Evolutionary conservation across 1,140 invertebrate species (phyloP).

Genomic region (Sinonovacula constricta): DNA sequence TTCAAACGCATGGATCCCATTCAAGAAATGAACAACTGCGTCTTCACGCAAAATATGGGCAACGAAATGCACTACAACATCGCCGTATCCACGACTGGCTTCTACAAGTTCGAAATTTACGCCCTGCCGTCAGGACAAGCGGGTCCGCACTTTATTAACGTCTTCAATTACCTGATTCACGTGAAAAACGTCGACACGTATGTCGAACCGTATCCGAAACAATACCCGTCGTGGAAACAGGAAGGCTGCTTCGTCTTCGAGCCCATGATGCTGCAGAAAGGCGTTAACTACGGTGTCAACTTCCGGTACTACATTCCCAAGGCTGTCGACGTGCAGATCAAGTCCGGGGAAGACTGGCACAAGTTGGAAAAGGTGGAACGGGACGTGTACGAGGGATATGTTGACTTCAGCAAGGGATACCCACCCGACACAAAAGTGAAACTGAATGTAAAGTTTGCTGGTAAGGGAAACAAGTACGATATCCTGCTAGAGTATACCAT

Average conservation of each 20-base stretch:
- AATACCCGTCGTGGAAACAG: conserved; percentile 78
- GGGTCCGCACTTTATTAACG: conserved; percentile 76
- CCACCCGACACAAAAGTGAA: conserved; percentile 69
- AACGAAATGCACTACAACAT: conserved; percentile 68
- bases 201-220: conserved; percentile 74
- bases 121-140: conserved; percentile 74
- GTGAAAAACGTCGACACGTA: conserved; percentile 57
- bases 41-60: conserved; percentile 64
- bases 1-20: conserved; percentile 67
- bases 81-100: conserved; percentile 69
- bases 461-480: conserved; percentile 66
- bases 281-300: conserved; percentile 58
- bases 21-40: conserved; percentile 66
- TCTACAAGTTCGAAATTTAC: conserved; percentile 78
- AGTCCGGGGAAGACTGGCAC: conserved; percentile 76
- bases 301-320: conserved; percentile 72
- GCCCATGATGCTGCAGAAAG: conserved; percentile 67
- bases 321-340: conserved; percentile 73
- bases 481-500: conserved; percentile 72
- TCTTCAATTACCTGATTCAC: conserved; percentile 77
- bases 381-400: conserved; percentile 69
- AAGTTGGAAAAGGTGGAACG: conserved; percentile 68
- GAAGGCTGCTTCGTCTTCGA: conserved; percentile 75
- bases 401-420: conserved; percentile 65
- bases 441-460: conserved; percentile 70